Conservation (phyloP, 2,113 vertebrate species). For the Bostrychus sinensis region DNA sequence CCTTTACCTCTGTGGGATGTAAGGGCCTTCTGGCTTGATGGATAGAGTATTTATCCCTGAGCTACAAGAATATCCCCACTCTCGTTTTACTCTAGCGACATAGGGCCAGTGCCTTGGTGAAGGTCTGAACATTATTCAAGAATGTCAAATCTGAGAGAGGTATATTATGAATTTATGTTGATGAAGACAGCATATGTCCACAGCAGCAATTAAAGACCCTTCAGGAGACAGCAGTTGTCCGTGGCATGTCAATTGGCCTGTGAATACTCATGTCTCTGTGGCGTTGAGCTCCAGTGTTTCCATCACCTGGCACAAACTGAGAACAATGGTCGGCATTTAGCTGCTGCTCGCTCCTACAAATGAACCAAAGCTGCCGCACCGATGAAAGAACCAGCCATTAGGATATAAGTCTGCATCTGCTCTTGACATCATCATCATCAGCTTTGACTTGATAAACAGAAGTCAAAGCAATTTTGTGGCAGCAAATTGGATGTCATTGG, state of each 20-base stretch:
- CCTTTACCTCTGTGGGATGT: no score
- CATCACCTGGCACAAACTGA: slow-evolving; percentile 57
- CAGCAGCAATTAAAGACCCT: slow-evolving; percentile 5
- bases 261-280: slow-evolving; percentile 47
- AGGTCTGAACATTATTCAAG: no score
- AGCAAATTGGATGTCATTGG: no score
- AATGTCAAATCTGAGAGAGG: neutral
- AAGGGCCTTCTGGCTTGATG: no score
- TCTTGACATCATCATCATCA: slow-evolving; percentile 8
- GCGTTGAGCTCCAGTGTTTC: neutral
- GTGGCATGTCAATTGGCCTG: slow-evolving; percentile 4
- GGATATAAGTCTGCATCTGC: slow-evolving; percentile 22
- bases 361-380: slow-evolving; percentile 4
- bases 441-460: no score
- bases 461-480: neutral
- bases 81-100: no score
- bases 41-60: no score
- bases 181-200: neutral
- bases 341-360: slow-evolving; percentile 18
- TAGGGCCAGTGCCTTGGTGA: no score
- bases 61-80: no score
- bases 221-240: slow-evolving; percentile 19
- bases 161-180: neutral
- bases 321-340: slow-evolving; percentile 32
- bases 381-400: slow-evolving; percentile 41